These are phyloP conservation scores for Pseudomugil tenellus DNA, from an alignment of 2,797 vertebrate species.

Conservation along the genomic window DNA sequence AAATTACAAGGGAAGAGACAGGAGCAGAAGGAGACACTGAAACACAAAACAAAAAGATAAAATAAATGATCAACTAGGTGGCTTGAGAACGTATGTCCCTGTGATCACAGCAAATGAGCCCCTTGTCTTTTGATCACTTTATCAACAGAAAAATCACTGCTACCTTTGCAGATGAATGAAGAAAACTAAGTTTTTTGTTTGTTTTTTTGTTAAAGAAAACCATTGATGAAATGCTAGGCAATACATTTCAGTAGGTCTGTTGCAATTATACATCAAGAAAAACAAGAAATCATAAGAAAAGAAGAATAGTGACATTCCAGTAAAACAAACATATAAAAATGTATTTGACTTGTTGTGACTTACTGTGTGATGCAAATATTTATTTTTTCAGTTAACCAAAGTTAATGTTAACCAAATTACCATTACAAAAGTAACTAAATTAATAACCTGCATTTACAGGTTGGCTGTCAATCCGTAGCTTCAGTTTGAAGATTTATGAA, in stretches of 20 bases:
- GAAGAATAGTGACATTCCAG: conserved; percentile 8
- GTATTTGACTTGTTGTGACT: no score
- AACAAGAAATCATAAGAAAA: conserved; percentile 19
- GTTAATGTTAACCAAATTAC: no score
- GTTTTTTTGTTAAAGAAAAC: conserved; percentile 33
- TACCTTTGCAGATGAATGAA: conserved; percentile 51
- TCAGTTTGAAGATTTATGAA: background rate
- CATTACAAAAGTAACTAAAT: background rate
- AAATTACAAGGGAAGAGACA: conserved; percentile 77
- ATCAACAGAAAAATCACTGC: conserved; percentile 65
- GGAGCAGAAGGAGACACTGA: conserved; percentile 51
- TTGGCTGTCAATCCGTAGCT: background rate
- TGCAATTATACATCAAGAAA: conserved; percentile 39
- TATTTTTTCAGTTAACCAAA: no score
- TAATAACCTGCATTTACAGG: background rate
- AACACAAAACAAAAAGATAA: conserved; percentile 48
- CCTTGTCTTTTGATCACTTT: conserved; percentile 72
- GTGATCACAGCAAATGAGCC: conserved; percentile 76
- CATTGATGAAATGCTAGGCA: conserved; percentile 74
- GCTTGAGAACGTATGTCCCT: conserved; percentile 45
- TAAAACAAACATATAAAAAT: conserved; percentile 8
- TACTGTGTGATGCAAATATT: no score
- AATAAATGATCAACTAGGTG: conserved; percentile 56
- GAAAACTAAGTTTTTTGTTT: conserved; percentile 28
- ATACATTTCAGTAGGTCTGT: conserved; percentile 49